A percentile compares a stretch with the other conserved stretches of the same genome.
phyloP scores from a whole-genome alignment of 92 coral and sea anemone genomes.

The Palythoa caribaeorum region DNA sequence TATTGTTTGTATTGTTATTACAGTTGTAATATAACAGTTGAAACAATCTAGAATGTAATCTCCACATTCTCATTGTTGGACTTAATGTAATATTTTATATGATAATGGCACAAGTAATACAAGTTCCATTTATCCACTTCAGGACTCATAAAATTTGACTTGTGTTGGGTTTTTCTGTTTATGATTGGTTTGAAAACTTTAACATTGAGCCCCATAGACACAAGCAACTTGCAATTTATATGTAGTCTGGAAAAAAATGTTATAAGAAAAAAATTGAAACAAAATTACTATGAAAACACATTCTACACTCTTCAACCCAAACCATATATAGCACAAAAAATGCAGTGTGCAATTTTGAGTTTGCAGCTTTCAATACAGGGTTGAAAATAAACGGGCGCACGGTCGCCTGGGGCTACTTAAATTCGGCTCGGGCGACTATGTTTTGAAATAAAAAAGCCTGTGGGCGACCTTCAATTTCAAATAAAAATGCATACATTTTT shows the following conservation, averaged over 20 bases:
- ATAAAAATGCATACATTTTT: too few relatives aligned
- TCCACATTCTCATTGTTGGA: neutral
- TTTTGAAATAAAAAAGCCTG: too few relatives aligned
- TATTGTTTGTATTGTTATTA: conserved; percentile 4
- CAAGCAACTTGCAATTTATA: neutral
- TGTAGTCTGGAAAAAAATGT: conserved; percentile 13
- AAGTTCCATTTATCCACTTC: conserved; percentile 21
- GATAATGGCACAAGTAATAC: neutral
- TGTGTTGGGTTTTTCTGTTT: conserved; percentile 1
- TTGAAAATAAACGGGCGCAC: too few relatives aligned
- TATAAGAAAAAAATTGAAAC: conserved; percentile 1
- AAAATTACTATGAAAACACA: conserved; percentile 12
- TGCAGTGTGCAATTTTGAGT: conserved; percentile 14
- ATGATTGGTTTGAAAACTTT: conserved; percentile 15
- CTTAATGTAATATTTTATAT: conserved; percentile 1
- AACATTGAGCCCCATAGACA: conserved; percentile 14
- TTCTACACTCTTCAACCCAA: conserved; percentile 16
- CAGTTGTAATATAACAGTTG: conserved; percentile 6
- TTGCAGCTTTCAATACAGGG: neutral
- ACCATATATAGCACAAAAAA: conserved; percentile 20
- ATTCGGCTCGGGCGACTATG: too few relatives aligned
- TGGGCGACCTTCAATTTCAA: too few relatives aligned
- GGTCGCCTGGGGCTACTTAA: too few relatives aligned
- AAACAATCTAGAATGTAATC: conserved; percentile 2
- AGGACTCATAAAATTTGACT: conserved; percentile 8